Conservation (phyloP, 2,797 vertebrate genomes). For the Halcyon badia region DNA sequence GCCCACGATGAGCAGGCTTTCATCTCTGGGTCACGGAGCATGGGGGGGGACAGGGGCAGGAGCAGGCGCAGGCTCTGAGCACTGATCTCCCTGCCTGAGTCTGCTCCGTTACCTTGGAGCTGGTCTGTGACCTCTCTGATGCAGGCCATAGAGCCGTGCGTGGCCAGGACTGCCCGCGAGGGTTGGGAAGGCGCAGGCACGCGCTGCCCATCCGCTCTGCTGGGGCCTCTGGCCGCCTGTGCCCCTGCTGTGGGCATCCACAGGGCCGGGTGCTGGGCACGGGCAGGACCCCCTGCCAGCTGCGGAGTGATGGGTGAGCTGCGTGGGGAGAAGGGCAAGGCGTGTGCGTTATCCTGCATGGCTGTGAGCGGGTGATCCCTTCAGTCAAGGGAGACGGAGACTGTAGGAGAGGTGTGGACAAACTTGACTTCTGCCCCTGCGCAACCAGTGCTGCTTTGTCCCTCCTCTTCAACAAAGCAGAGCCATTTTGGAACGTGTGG, state of each 20-base stretch:
- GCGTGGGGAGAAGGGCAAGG: fast-evolving
- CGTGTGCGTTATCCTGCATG: fast-evolving
- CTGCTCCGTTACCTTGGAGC: not conserved
- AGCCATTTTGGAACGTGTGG: not conserved
- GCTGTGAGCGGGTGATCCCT: not conserved
- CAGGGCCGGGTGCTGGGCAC: fast-evolving
- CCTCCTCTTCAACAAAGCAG: not conserved
- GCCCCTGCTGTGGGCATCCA: not conserved
- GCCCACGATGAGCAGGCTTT: not conserved
- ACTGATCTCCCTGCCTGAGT: not conserved
- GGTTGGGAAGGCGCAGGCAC: fast-evolving
- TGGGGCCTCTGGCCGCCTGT: not conserved
- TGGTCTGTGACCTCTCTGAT: not conserved
- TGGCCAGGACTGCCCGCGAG: not conserved
- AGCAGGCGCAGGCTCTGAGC: not conserved
- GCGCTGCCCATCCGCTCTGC: fast-evolving
- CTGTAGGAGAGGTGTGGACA: not conserved
- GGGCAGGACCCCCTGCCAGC: not conserved
- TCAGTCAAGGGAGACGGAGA: not conserved
- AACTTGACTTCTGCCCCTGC: not conserved
- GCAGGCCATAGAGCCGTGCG: fast-evolving
- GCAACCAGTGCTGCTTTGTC: not conserved
- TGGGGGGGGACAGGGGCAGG: not conserved
- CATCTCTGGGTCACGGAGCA: not conserved
- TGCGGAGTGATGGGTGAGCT: not conserved